A percentile compares a stretch with the other conserved stretches of the same genome.
These are phyloP conservation scores for Loxodonta africana DNA, from an alignment of 2,113 vertebrate species.

Conservation along the genomic window DNA sequence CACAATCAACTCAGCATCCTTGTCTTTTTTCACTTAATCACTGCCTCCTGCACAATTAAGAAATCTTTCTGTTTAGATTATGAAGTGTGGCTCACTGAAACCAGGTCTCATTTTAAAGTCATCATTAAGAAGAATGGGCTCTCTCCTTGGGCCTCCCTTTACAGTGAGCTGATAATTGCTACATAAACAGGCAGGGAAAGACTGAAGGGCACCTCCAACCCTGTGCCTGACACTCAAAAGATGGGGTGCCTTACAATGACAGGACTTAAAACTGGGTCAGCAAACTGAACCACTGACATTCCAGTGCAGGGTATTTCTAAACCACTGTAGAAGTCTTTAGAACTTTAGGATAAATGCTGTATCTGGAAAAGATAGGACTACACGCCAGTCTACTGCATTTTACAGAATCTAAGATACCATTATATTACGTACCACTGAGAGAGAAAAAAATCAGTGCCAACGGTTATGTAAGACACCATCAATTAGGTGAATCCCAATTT, in stretches of 20 bases:
- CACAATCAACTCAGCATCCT: conserved; percentile 4
- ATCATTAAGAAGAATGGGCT: background rate
- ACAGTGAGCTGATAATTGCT: background rate
- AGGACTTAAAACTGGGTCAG: background rate
- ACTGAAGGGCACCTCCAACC: background rate
- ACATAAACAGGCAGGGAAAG: background rate
- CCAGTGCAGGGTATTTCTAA: background rate
- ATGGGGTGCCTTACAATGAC: background rate
- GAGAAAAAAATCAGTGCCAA: background rate
- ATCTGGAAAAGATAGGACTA: background rate
- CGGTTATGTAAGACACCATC: background rate
- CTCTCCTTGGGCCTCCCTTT: background rate
- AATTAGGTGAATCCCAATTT: conserved; percentile 30
- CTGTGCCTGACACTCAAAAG: background rate
- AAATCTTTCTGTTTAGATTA: conserved; percentile 48
- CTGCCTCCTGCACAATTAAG: conserved; percentile 16
- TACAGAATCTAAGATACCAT: background rate
- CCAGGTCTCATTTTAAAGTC: conserved; percentile 38
- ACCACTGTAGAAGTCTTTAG: background rate
- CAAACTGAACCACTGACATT: conserved; percentile 21
- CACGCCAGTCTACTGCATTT: background rate
- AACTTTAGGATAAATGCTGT: background rate
- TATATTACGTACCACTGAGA: conserved; percentile 47
- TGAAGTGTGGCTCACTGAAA: background rate
- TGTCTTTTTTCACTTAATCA: conserved; percentile 9